Conservation (phyloP, 2,888 invertebrate genomes). For the Cacoxenus indagator region DNA sequence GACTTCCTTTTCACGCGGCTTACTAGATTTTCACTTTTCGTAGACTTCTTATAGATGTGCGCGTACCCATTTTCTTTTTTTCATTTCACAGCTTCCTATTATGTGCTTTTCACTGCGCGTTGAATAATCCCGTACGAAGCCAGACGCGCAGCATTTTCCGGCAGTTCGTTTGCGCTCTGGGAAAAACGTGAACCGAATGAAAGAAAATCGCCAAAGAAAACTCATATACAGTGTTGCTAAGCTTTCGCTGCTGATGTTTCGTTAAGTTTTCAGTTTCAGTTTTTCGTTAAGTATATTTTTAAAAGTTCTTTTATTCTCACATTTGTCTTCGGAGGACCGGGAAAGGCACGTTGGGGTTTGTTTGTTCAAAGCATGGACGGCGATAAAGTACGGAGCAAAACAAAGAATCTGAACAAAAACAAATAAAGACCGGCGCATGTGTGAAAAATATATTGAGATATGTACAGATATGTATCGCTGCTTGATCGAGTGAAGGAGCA, state of each 20-base stretch:
- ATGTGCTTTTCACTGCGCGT: conserved; percentile 47
- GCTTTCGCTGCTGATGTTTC: not conserved
- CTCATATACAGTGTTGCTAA: not conserved
- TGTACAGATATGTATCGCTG: not conserved
- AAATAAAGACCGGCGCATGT: not conserved
- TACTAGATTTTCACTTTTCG: conserved; percentile 9
- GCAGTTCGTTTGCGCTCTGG: not conserved
- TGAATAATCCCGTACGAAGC: conserved; percentile 60
- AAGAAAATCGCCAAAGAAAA: conserved; percentile 3
- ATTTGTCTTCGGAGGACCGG: not conserved
- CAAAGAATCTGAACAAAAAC: conserved; percentile 10
- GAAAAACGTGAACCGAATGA: not conserved
- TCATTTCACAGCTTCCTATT: conserved; percentile 12
- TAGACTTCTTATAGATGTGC: not conserved
- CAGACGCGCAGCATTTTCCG: conserved; percentile 8
- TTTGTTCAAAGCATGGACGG: not conserved
- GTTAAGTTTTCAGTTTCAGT: not conserved
- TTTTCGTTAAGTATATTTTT: conserved; percentile 19
- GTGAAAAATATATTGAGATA: not conserved
- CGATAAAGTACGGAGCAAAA: conserved; percentile 11
- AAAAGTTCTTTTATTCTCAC: not conserved
- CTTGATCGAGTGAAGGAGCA: too few species aligned
- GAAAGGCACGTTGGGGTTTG: not conserved
- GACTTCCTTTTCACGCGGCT: not conserved
- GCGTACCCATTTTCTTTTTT: conserved; percentile 11